A percentile compares a stretch with the other conserved stretches of the same genome.
These are phyloP conservation scores for Phoeniculus purpureus DNA, from an alignment of 2,797 vertebrate genomes.

Conservation along the genomic window DNA sequence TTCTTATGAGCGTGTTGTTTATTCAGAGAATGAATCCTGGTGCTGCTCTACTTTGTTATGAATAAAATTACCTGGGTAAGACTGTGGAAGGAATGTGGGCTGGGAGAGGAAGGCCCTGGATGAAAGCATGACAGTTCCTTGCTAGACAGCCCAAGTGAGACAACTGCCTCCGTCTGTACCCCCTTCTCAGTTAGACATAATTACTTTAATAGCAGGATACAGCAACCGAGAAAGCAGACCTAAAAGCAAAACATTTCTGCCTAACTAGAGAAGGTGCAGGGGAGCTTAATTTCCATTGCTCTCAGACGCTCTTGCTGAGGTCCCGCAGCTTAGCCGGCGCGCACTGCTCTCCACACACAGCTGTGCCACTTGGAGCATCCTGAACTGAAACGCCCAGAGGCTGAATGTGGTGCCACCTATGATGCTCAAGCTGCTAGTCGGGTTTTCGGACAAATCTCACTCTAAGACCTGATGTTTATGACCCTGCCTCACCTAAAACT, in stretches of 20 bases:
- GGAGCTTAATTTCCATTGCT: neutral
- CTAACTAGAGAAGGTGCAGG: conserved; percentile 3
- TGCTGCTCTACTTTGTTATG: neutral
- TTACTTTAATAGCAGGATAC: conserved; percentile 21
- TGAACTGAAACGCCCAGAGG: neutral
- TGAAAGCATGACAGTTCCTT: neutral
- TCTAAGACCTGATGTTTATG: neutral
- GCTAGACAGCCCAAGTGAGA: conserved; percentile 24
- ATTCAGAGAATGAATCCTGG: neutral
- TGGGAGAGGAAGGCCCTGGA: neutral
- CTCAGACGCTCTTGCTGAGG: neutral
- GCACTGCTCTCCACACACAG: neutral
- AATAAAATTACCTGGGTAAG: neutral
- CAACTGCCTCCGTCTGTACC: neutral
- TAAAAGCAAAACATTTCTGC: conserved; percentile 21
- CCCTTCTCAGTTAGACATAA: neutral
- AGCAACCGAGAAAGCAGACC: neutral
- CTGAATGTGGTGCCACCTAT: neutral
- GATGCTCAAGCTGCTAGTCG: neutral
- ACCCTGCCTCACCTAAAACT: neutral
- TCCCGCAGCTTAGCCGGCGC: neutral
- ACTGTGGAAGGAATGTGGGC: neutral
- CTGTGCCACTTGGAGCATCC: neutral
- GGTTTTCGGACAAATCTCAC: neutral
- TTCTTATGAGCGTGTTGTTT: neutral